Evolutionary conservation across 2,797 vertebrate genomes (phyloP), one percentile per base, ranked within the genome.

Genomic region (Carcharodon carcharias): DNA sequence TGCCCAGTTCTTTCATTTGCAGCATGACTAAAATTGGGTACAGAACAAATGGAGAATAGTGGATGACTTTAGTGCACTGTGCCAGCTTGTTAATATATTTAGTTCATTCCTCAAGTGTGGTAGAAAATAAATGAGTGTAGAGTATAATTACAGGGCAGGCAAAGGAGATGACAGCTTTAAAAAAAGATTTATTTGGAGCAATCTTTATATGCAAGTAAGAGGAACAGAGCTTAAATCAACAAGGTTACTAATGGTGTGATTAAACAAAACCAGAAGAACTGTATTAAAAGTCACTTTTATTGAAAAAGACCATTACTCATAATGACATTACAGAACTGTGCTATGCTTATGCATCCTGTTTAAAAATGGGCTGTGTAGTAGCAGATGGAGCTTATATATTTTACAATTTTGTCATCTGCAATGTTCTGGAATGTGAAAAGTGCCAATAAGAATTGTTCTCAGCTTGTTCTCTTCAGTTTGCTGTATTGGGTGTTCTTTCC

Each of bases 161-260:
- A 85, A 85, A 85, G 45, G 82, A 85, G 16, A 85, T 50, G 82
- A 85, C 82, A 85, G 23, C 82, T 85, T 85, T 85, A 85, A 45
- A 85, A 50, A 85, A 85, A 45, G n/a, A 50, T 50, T 85, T 85
- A 50, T 50, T 50, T 40, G 23, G 1, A 85, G 9, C 40, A 50
- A 50, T 8, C 0, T 82, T 82, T 82, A 82, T 82, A 50, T 0
- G 82, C 45, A 85, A 85, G 18, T 4, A 50, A 85, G 82, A 85
- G 45, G 40, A 50, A 50, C 82, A 40, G 16, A 40, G n/a, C 80
- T 82, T 82, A 40, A 82, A 45, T 5, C 40, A 82, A 82, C 40
- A 45, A 21, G 40, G 80, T 82, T 82, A 18, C 80, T 82, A 50
- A 85, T 85, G 82, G 18, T 85, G 82, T 85, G 82, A 50, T 85